Conservation (phyloP, 1,140 invertebrate species). For the Magallana gigas region DNA sequence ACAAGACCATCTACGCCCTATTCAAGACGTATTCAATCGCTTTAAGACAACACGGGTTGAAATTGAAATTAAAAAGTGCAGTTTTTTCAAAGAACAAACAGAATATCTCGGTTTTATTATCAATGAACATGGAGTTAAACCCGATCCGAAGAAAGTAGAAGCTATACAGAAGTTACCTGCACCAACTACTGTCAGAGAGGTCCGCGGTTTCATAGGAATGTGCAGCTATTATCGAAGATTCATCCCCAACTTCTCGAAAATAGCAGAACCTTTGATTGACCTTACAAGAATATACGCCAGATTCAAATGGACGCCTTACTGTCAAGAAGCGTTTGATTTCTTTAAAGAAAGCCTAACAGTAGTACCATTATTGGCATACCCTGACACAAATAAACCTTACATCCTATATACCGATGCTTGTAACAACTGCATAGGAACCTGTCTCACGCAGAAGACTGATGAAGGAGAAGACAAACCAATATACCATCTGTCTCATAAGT, state of each 20-base stretch:
- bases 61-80: not conserved
- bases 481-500: slow-evolving; percentile 52
- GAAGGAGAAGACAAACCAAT: slow-evolving; percentile 52
- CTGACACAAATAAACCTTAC: slow-evolving; percentile 45
- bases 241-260: slow-evolving; percentile 74
- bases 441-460: slow-evolving; percentile 38
- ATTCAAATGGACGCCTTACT: slow-evolving; percentile 63
- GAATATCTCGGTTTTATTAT: slow-evolving; percentile 11
- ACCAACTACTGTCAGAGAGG: not conserved
- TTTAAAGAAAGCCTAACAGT: slow-evolving; percentile 59
- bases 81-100: not conserved
- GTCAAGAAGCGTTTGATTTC: slow-evolving; percentile 31
- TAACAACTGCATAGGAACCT: too few species aligned
- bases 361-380: slow-evolving; percentile 51
- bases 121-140: not conserved
- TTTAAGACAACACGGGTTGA: not conserved
- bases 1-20: slow-evolving; percentile 7
- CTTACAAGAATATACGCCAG: slow-evolving; percentile 77
- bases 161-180: not conserved
- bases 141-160: slow-evolving; percentile 57
- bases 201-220: slow-evolving; percentile 75
- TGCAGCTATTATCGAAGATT: slow-evolving; percentile 80
- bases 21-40: not conserved
- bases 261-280: slow-evolving; percentile 71
- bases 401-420: slow-evolving; percentile 26